Conservation (phyloP, 2,113 vertebrate species). For the Rhinichthys klamathensis region DNA sequence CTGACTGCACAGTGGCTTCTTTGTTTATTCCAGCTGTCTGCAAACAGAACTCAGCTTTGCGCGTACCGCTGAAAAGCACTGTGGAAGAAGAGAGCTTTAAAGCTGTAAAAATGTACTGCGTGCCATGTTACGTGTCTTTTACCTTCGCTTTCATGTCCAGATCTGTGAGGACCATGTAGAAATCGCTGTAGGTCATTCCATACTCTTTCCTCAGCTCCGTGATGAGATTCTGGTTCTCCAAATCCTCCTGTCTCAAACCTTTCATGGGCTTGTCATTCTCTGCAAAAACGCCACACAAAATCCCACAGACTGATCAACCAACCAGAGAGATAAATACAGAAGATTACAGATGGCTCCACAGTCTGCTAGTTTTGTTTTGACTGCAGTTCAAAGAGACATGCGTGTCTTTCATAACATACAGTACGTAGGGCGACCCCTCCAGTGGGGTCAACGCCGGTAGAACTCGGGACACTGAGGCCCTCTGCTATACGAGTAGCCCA, state of each 20-base stretch:
- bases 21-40: slow-evolving; percentile 66
- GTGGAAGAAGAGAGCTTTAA: slow-evolving; percentile 25
- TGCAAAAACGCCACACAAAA: slow-evolving; percentile 63
- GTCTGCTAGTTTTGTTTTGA: slow-evolving; percentile 31
- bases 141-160: slow-evolving; percentile 94
- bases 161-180: slow-evolving; percentile 96
- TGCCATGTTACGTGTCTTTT: slow-evolving; percentile 3
- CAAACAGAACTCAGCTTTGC: slow-evolving; percentile 63
- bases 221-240: slow-evolving; percentile 92
- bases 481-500: background rate
- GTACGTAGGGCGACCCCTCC: background rate
- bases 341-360: background rate
- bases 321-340: slow-evolving; percentile 12
- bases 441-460: background rate
- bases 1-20: slow-evolving; percentile 70
- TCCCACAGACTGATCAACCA: background rate
- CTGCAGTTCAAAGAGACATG: slow-evolving; percentile 26
- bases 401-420: slow-evolving; percentile 14
- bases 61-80: slow-evolving; percentile 42
- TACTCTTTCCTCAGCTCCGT: slow-evolving; percentile 91
- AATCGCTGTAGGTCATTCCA: slow-evolving; percentile 92
- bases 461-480: background rate
- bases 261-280: slow-evolving; percentile 96
- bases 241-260: slow-evolving; percentile 89
- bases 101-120: slow-evolving; percentile 56